Base-by-base conservation (phyloP, 2,888 invertebrate species). In the Nebria brevicollis region DNA sequence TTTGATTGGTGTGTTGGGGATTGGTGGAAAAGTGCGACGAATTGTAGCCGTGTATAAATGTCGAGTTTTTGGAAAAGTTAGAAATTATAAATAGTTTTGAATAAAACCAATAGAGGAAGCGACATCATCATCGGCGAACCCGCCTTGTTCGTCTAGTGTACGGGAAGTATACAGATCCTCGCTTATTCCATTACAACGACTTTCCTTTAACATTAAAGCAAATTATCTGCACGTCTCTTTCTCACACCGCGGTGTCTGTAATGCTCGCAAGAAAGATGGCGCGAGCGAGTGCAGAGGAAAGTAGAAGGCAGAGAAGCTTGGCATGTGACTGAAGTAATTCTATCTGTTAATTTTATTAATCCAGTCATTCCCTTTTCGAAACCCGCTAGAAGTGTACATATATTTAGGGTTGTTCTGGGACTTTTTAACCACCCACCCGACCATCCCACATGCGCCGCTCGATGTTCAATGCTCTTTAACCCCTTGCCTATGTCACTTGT, bases 301-400 rank as follows among this genome's bases (percentile, higher is more conserved):
- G 84, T 83, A 84, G 83, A 83, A 83, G 84, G 84, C 83, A 84
- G 83, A 84, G 84, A 82, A 83, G 83, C 84, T 83, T 85, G 84
- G 85, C 84, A 85, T 85, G 84, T 84, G 86, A 84, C 84, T 86
- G 86, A 85, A 87, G 87, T 87, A 87, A 87, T 86, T 87, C 87
- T 87, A 87, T 87, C 87, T 87, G 87, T 88, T 88, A 88, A 87
- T 88, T 88, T 88, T 87, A 87, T 88, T 88, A 88, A 88, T 87
- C 87, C 87, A 80, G 80, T 80, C 80, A 80, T 80, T 80, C 80
- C 80, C 80, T 80, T 79, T 80, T 80, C 80, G 80, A 74, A 80
- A 75, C 42, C 15, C 42, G 73, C 41, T 41, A 41, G 66, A 68
- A 75, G 80, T 80, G 80, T 80, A 80, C 75, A 80, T 80, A 80